Percentiles rank a stretch among this genome's conserved stretches.
These are phyloP conservation scores for Chaetura pelagica DNA, from an alignment of 2,113 vertebrate genomes.

Conservation along the genomic window DNA sequence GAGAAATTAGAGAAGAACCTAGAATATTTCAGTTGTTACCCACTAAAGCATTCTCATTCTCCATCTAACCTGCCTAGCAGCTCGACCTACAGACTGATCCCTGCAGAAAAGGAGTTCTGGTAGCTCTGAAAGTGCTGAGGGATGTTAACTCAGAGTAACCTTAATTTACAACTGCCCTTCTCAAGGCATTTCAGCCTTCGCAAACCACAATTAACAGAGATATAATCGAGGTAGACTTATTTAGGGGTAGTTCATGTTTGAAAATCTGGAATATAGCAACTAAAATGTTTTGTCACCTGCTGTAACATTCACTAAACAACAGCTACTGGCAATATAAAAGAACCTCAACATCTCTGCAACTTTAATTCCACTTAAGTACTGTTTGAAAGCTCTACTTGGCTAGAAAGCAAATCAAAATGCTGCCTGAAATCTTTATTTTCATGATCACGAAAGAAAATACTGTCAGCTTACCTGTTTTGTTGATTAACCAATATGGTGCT, in stretches of 20 bases:
- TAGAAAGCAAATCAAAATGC: neutral
- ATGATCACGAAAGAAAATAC: neutral
- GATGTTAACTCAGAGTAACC: neutral
- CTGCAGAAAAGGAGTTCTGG: neutral
- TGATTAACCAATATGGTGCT: constrained; percentile 94
- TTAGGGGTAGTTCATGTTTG: neutral
- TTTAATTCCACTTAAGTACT: neutral
- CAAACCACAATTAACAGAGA: neutral
- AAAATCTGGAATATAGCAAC: neutral
- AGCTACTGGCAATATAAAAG: neutral
- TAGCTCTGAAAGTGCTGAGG: neutral
- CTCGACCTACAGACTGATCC: neutral
- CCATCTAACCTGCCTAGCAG: neutral
- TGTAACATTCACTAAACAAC: neutral
- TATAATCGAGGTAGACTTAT: neutral
- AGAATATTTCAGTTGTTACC: neutral
- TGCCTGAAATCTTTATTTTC: neutral
- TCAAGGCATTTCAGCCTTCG: neutral
- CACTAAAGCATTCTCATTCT: neutral
- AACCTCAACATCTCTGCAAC: neutral
- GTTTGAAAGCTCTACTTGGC: neutral
- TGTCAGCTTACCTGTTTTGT: constrained; percentile 88
- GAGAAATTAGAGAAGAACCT: neutral
- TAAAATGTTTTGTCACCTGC: neutral
- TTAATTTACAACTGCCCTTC: neutral